Base-by-base conservation (phyloP, 64 coral and sea anemone species). In the Platygyra sinensis region DNA sequence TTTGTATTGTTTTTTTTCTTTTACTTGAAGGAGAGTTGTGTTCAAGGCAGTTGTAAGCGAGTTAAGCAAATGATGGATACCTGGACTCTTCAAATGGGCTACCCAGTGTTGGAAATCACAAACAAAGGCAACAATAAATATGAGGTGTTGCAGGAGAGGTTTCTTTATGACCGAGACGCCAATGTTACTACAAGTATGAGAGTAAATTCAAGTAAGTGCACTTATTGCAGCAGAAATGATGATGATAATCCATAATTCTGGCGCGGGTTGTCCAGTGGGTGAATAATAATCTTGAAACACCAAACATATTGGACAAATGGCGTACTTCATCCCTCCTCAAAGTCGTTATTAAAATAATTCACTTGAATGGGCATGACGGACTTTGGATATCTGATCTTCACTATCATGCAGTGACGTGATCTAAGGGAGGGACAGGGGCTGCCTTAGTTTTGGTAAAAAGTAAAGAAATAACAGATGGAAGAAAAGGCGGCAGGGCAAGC, bases 11-110 rank as follows among this genome's bases (percentile, higher is more conserved):
- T n/a, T n/a, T n/a, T n/a, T 9, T 11, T 86, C 17, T 11, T 69
- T 69, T 69, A 27, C 29, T 87, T 74, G 31, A 52, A 98, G 96
- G 92, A 87, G 63, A 92, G 84, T 83, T 80, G 83, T 39, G 32
- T 1, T 10, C 72, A 62, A 28, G 78, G 85, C 0, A 25, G 52
- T 25, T 72, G 50, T 50, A 57, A 92, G 30, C 22, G 87, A 30
- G 92, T 98, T 36, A 63, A 83, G 36, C 54, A 88, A 72, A 91
- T 94, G 30, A 98, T 98, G 96, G 96, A 98, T 76, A 89, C 96
- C 1, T 98, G 96, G 96, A 98, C 93, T 24, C 78, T 92, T 17
- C 96, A 98, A 76, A 94, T 94, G 92, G 93, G 93, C 31, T 98
- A 91, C 72, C 96, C 96, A 15, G 96, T 98, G 7, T 59, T 98